Evolutionary conservation across 2,888 invertebrate species (phyloP), one percentile per base, ranked within the genome.

Genomic region (Augiades crinisus): DNA sequence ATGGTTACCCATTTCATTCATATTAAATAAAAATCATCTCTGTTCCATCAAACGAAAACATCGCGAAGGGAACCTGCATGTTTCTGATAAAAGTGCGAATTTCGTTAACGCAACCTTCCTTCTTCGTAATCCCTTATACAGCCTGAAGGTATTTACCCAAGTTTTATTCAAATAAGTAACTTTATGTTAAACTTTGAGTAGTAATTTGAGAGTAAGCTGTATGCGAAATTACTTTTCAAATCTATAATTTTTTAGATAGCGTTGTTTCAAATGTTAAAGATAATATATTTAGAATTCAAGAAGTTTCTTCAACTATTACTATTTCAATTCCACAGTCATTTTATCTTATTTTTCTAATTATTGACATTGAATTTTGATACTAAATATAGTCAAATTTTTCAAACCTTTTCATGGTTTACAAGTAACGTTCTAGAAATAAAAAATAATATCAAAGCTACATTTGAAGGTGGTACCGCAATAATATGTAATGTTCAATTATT

Each of bases 1-100:
- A n/a, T n/a, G n/a, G n/a, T n/a, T n/a, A n/a, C n/a, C n/a, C n/a
- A n/a, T n/a, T n/a, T n/a, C n/a, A n/a, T n/a, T n/a, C n/a, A n/a
- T n/a, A n/a, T n/a, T n/a, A n/a, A n/a, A n/a, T n/a, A n/a, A n/a
- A n/a, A n/a, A n/a, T n/a, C n/a, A 22, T 22, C 16, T 16, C 27
- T 37, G 12, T 27, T 13, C 6, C 13, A n/a, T 14, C 27, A 38
- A 38, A 38, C 13, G 14, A 38, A 47, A 47, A 38, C 17, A 21
- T 31, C 37, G n/a, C 13, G 22, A 22, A 13, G n/a, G 36, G 24
- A 45, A 22, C 30, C 27, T 33, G 27, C 37, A 37, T 36, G 41
- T 13, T 30, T 37, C 6, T 17, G 27, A 47, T 45, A 33, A 34
- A 34, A 21, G 5, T 27, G 27, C 30, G 30, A 47, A 13, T 19